These are phyloP conservation scores for Isichthys henryi DNA, from an alignment of 2,113 vertebrate species.

Conservation along the genomic window DNA sequence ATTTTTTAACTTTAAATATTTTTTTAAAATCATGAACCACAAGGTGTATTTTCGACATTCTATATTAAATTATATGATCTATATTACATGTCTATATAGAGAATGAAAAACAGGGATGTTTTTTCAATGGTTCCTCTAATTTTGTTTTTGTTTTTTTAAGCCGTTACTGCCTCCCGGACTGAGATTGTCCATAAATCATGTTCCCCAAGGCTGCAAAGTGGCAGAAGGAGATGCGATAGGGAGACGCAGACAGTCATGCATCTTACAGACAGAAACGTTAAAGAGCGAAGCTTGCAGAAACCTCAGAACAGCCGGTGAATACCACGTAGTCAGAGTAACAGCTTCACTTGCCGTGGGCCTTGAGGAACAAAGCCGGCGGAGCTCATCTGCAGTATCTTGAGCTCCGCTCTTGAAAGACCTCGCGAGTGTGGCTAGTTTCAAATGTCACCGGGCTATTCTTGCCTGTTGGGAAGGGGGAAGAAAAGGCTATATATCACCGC, in stretches of 20 bases:
- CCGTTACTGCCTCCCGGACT: not conserved
- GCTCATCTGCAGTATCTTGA: too few relatives aligned
- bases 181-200: not conserved
- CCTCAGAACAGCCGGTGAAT: not conserved
- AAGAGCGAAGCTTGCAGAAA: not conserved
- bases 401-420: not conserved
- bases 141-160: not conserved
- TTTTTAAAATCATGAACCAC: not conserved
- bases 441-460: not conserved
- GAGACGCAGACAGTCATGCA: conserved; percentile 1
- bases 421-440: not conserved
- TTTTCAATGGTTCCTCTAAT: not conserved
- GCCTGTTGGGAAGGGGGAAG: not conserved
- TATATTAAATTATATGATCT: not conserved
- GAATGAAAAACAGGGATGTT: not conserved
- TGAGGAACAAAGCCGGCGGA: not conserved
- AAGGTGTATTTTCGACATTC: not conserved
- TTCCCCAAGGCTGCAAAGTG: not conserved
- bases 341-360: not conserved
- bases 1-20: not conserved
- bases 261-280: conserved; percentile 6
- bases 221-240: not conserved
- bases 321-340: not conserved
- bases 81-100: not conserved
- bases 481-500: not conserved